Base-by-base conservation (phyloP, 2,797 vertebrate species). In the Propithecus deckenii region DNA sequence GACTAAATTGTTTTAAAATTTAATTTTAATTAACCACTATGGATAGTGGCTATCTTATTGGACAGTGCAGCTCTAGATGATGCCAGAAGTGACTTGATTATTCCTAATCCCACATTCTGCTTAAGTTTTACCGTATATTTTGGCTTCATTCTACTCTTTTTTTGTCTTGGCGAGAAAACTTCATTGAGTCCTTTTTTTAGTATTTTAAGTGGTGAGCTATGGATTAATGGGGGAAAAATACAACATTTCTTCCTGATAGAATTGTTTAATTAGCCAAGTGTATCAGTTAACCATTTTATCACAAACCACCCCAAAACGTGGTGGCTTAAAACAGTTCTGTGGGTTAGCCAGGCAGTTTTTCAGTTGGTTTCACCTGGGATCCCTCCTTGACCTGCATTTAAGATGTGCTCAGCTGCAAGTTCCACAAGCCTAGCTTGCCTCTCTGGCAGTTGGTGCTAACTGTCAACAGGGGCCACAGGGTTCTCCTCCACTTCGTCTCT, bases 351-450 rank as follows among this genome's bases (percentile, higher is more conserved):
- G 30, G 30, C 2, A 2, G 35, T 6, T 41, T 61, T 59, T 38
- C 14, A 8, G 17, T 12, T 50, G 22, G 7, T 79, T 63, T 76
- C 30, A 7, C 17, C 22, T 65, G 38, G n/a, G 14, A 9, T 46
- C 28, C 15, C 28, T n/a, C 35, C 11, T 74, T 22, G 48, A 48
- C 9, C 61, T 61, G 1, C 43, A 23, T 50, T 48, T 17, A 43
- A 61, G 28, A 8, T 22, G 28, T 22, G 5, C 74, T 48, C 63
- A 63, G 61, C 59, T 55, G 11, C 14, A 69, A 38, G 32, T 6
- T 78, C 25, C 48, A 43, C 15, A 13, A 4, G 50, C 20, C 0
- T 41, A 28, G 67, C 35, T 41, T 0, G 0, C 7, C 35, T 23
- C 38, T 15, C 55, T 38, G 76, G 57, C 30, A 65, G 25, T 30